Conservation (phyloP, 1,140 invertebrate species). For the Zaprionus kolodkinae region DNA sequence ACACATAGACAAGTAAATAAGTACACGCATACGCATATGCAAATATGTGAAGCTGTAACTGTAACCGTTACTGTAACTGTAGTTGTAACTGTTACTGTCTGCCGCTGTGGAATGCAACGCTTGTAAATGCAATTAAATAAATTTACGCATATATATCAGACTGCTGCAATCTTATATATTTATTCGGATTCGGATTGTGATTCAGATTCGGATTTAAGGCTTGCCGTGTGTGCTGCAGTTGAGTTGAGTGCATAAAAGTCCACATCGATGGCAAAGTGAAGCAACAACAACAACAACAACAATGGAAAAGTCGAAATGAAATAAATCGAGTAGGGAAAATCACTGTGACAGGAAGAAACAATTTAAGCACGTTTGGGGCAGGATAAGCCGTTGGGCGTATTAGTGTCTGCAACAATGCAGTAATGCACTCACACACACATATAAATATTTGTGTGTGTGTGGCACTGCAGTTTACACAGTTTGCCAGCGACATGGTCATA, state of each 20-base stretch:
- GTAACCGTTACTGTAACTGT: no score
- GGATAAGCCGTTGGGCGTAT: slow-evolving; percentile 66
- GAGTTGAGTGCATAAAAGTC: slow-evolving; percentile 60
- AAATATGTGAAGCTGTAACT: slow-evolving; percentile 59
- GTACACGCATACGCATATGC: slow-evolving; percentile 53
- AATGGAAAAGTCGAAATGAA: slow-evolving; percentile 59
- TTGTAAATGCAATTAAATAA: slow-evolving; percentile 69
- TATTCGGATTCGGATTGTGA: slow-evolving; percentile 57
- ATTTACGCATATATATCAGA: slow-evolving; percentile 34
- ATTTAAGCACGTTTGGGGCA: slow-evolving; percentile 82
- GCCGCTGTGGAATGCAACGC: slow-evolving; percentile 1
- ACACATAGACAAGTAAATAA: slow-evolving; percentile 10
- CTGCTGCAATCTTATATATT: slow-evolving; percentile 59
- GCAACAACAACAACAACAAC: slow-evolving; percentile 40
- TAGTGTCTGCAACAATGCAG: slow-evolving; percentile 77
- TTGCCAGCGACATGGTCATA: slow-evolving; percentile 63
- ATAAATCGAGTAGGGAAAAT: slow-evolving; percentile 78
- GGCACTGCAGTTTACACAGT: slow-evolving; percentile 68
- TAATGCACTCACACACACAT: slow-evolving; percentile 48
- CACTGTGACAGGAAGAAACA: slow-evolving; percentile 81
- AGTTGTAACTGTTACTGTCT: slow-evolving; percentile 30
- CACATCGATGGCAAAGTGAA: slow-evolving; percentile 44
- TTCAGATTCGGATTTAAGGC: slow-evolving; percentile 51
- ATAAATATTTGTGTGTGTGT: slow-evolving; percentile 14
- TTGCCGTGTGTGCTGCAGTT: slow-evolving; percentile 31